Percentiles rank a stretch among this genome's conserved stretches.
These are phyloP conservation scores for Zeus faber DNA, from an alignment of 2,113 vertebrate genomes.

Conservation along the genomic window DNA sequence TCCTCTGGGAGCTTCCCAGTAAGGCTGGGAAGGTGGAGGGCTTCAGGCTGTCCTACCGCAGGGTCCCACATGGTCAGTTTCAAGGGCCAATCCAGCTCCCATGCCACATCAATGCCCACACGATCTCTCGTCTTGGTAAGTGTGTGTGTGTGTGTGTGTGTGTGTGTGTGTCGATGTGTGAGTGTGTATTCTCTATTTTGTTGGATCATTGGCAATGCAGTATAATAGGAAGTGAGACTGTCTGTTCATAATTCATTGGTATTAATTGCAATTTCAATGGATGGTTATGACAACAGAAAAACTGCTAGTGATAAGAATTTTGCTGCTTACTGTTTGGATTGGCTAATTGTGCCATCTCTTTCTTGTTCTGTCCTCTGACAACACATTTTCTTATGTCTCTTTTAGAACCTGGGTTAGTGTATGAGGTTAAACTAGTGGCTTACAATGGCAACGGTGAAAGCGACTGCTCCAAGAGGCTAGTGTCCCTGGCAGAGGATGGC, in stretches of 20 bases:
- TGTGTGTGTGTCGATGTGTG: neutral
- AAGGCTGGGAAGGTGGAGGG: conserved; percentile 67
- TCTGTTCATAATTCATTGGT: too few relatives aligned
- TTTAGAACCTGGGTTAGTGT: conserved; percentile 63
- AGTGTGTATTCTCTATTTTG: neutral
- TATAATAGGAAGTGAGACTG: too few relatives aligned
- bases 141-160: neutral
- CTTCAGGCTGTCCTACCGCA: conserved; percentile 72
- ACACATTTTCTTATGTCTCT: too few relatives aligned
- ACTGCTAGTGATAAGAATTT: too few relatives aligned
- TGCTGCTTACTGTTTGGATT: too few relatives aligned
- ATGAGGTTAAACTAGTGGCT: conserved; percentile 76
- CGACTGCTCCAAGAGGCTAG: conserved; percentile 70
- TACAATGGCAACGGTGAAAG: conserved; percentile 76
- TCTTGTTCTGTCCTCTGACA: too few relatives aligned
- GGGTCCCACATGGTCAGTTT: conserved; percentile 63
- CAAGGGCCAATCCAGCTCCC: conserved; percentile 64
- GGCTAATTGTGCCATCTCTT: too few relatives aligned
- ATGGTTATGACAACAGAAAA: too few relatives aligned
- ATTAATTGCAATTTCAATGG: too few relatives aligned
- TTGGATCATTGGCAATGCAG: too few relatives aligned
- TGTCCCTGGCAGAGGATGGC: conserved; percentile 64
- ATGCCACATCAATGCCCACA: conserved; percentile 61
- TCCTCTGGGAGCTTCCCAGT: conserved; percentile 72
- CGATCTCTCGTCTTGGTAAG: conserved; percentile 68